phyloP scores from a whole-genome alignment of 2,888 invertebrate genomes.

The Aspidapion aeneum region DNA sequence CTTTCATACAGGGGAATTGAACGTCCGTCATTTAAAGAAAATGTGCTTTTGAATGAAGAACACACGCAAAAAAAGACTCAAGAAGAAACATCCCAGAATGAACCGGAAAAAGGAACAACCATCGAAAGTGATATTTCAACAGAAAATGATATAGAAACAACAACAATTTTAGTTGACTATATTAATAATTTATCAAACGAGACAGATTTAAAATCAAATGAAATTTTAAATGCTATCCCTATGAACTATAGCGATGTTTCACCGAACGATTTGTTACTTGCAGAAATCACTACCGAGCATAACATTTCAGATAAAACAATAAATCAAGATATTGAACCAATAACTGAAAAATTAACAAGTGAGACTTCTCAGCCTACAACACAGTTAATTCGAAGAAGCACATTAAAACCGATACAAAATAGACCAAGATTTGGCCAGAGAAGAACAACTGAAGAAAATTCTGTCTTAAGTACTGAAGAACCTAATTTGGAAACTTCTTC shows the following conservation, averaged over 20 bases:
- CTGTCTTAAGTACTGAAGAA: constrained; percentile 20
- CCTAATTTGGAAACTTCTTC: constrained; percentile 21
- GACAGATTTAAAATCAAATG: neutral
- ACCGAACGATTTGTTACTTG: neutral
- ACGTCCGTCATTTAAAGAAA: constrained; percentile 7
- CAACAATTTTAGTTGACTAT: neutral
- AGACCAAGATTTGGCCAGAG: constrained; percentile 29
- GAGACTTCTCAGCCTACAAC: constrained; percentile 24
- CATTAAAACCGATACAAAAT: constrained; percentile 28
- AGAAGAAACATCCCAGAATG: neutral
- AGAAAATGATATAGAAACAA: constrained; percentile 6
- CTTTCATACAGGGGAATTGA: constrained; percentile 1
- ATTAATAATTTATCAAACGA: neutral
- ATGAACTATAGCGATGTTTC: neutral
- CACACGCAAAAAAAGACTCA: constrained; percentile 10
- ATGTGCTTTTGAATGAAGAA: constrained; percentile 8
- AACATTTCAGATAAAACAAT: neutral
- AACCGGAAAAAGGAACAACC: constrained; percentile 1
- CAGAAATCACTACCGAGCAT: constrained; percentile 7
- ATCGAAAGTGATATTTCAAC: constrained; percentile 7
- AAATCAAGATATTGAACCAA: constrained; percentile 7
- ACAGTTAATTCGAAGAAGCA: constrained; percentile 25
- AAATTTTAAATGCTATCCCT: neutral
- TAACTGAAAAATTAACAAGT: constrained; percentile 11
- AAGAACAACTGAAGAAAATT: constrained; percentile 6